Base-by-base conservation (phyloP, 2,797 vertebrate species). In the Acanthiza pusilla region DNA sequence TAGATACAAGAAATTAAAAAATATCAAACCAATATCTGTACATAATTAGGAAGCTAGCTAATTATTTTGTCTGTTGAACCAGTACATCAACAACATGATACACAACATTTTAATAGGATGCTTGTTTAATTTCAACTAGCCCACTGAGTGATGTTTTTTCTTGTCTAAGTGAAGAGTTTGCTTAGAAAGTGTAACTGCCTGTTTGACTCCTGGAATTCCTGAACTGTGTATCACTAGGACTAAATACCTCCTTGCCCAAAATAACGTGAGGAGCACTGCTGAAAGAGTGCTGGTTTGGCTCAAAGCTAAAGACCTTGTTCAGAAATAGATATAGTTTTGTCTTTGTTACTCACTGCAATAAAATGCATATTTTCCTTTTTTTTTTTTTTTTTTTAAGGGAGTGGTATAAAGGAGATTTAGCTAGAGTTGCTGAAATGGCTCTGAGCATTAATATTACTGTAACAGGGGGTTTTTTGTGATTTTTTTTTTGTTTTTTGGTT, bases 361-460 rank as follows among this genome's bases (percentile, higher is more conserved):
- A 72, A 60, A 25, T 50, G 3, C 0, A 0, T 38, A 2, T 40
- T n/a, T 45, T 17, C 0, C 3, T 15, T 50, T 6, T 21, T 1
- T n/a, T 32, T 18, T 13, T 18, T 38, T 0, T 10, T 16, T 17
- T 32, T 27, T 16, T 13, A 48, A 40, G 8, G 9, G 16, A 23
- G 7, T 27, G 4, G 6, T 8, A 25, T 25, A 72, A 85, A 72
- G 11, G 27, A 53, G 13, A 27, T 83, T 70, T 53, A 76, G 16
- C 25, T 65, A 5, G 7, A 51, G 16, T 8, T 66, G 18, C 13
- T 73, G 27, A 85, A 93, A 61, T 25, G 47, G 6, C n/a, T 83
- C 63, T 16, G 5, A 67, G 18, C 48, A 76, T 19, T 38, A 61
- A 20, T 68, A 58, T 30, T 60, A 48, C 22, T 34, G 9, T 55